A percentile compares a stretch with the other conserved stretches of the same genome.
phyloP scores from a whole-genome alignment of 2,113 vertebrate species.

The Nannobrachium achirus region DNA sequence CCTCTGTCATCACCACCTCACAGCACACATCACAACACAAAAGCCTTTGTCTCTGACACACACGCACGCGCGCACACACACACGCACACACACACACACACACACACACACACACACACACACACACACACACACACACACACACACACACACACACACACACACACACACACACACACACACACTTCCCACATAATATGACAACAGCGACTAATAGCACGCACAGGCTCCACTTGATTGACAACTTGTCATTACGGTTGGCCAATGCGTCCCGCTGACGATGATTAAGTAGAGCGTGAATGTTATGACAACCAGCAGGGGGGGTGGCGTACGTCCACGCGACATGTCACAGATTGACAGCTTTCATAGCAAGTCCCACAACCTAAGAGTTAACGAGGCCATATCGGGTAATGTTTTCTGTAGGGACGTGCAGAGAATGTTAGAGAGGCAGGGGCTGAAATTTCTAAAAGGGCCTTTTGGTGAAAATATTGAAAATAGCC shows the following conservation, averaged over 20 bases:
- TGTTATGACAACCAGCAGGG: slow-evolving; percentile 48
- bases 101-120: background rate
- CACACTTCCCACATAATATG: slow-evolving; percentile 5
- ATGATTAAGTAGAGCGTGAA: slow-evolving; percentile 44
- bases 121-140: slow-evolving; percentile 8
- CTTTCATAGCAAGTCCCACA: slow-evolving; percentile 6
- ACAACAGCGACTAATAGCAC: slow-evolving; percentile 23
- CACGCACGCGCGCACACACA: background rate
- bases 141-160: slow-evolving; percentile 7
- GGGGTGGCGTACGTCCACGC: slow-evolving; percentile 15
- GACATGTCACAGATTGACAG: slow-evolving; percentile 4
- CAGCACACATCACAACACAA: slow-evolving; percentile 35
- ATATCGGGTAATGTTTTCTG: too few species aligned
- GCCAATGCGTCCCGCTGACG: slow-evolving; percentile 43
- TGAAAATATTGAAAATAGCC: too few species aligned
- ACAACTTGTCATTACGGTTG: slow-evolving; percentile 48
- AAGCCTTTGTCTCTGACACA: slow-evolving; percentile 47
- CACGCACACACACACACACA: slow-evolving; percentile 7
- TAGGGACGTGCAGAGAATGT: too few species aligned
- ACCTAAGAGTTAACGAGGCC: background rate
- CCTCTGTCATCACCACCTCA: slow-evolving; percentile 65
- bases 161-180: background rate
- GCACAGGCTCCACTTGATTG: slow-evolving; percentile 37
- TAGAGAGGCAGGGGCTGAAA: too few species aligned
- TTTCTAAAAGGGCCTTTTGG: too few species aligned